These are phyloP conservation scores for Orthosia gracilis DNA, from an alignment of 2,888 invertebrate species.

Conservation along the genomic window DNA sequence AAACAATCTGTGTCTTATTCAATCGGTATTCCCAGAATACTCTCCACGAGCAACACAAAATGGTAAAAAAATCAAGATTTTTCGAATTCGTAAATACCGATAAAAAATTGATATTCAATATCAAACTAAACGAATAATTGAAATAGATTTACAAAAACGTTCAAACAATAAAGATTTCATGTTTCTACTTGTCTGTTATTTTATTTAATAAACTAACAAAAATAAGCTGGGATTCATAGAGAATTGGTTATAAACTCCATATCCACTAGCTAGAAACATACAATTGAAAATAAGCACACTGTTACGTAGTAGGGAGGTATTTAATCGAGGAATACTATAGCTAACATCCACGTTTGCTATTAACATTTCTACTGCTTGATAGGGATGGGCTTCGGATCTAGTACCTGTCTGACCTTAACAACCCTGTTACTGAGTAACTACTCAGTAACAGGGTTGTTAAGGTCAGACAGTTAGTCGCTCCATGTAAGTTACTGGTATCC, in stretches of 20 bases:
- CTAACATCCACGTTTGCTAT: conserved; percentile 9
- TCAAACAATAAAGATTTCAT: no score
- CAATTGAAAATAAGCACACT: conserved; percentile 4
- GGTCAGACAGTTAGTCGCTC: no score
- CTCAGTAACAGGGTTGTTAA: no score
- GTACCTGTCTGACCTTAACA: no score
- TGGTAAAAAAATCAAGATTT: not conserved
- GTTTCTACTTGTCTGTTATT: no score
- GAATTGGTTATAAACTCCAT: conserved; percentile 9
- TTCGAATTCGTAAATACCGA: no score
- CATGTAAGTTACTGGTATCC: not conserved
- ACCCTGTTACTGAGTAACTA: no score
- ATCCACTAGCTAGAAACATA: not conserved
- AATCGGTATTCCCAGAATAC: not conserved
- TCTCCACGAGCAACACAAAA: not conserved
- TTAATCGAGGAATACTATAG: conserved; percentile 6
- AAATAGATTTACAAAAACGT: not conserved
- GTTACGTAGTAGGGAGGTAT: not conserved
- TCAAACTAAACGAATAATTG: no score
- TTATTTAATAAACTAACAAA: not conserved
- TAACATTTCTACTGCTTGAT: not conserved
- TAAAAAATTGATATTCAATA: not conserved
- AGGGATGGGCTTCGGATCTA: not conserved
- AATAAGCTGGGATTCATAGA: not conserved
- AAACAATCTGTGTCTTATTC: no score